A percentile compares a stretch with the other conserved stretches of the same genome.
Evolutionary conservation across 2,888 invertebrate species (phyloP).

Genomic region (Zonitis immaculata): DNA sequence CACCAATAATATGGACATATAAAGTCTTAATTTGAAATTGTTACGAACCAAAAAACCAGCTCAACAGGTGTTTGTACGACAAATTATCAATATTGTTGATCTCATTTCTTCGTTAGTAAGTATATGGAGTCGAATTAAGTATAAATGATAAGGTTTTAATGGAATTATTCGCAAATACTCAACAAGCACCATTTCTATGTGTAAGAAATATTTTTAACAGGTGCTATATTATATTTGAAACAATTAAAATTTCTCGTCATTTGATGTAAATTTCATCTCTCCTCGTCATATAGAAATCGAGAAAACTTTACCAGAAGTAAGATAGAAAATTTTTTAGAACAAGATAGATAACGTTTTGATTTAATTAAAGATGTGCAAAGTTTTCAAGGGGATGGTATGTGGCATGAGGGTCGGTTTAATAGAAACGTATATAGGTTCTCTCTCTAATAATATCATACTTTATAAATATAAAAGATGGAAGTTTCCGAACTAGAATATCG

Average conservation of each 20-base stretch:
- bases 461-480: conserved; percentile 35
- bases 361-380: conserved; percentile 38
- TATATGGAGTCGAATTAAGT: no score
- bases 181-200: not conserved
- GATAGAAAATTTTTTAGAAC: not conserved
- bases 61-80: no score
- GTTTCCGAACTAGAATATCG: conserved; percentile 27
- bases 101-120: no score
- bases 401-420: not conserved
- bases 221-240: conserved; percentile 22
- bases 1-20: no score
- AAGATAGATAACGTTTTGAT: conserved; percentile 28
- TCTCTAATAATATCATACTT: conserved; percentile 25
- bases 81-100: no score
- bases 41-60: no score
- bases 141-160: not conserved
- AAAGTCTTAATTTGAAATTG: no score
- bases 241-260: conserved; percentile 27
- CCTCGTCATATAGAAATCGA: conserved; percentile 24
- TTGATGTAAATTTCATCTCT: conserved; percentile 34
- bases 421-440: conserved; percentile 1
- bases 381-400: conserved; percentile 19
- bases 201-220: conserved; percentile 20
- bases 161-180: not conserved
- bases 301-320: conserved; percentile 27